Evolutionary conservation across 2,797 vertebrate species (phyloP).

Genomic region (Coregonus suidteri): DNA sequence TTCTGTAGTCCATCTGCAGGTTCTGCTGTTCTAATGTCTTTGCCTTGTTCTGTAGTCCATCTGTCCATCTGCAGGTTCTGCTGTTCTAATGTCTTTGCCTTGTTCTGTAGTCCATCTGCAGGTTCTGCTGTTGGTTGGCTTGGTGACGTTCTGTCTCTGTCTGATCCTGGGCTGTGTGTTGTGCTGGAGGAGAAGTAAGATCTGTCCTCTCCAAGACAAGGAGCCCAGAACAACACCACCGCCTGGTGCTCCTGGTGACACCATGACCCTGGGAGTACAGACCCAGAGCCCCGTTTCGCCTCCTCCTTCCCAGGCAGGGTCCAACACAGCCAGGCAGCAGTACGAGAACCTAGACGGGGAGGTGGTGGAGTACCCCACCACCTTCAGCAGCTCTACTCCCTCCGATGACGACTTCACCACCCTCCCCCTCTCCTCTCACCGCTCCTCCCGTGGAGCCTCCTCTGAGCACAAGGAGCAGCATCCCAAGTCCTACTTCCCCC

Average conservation of each 20-base stretch:
- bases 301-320: slow-evolving; percentile 4
- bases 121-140: slow-evolving; percentile 75
- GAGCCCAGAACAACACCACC: slow-evolving; percentile 30
- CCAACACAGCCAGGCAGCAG: slow-evolving; percentile 49
- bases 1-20: too few relatives aligned
- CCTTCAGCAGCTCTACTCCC: slow-evolving; percentile 55
- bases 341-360: slow-evolving; percentile 67
- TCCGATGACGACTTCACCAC: slow-evolving; percentile 51
- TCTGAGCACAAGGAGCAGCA: slow-evolving; percentile 53
- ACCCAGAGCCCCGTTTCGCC: slow-evolving; percentile 16
- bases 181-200: slow-evolving; percentile 68
- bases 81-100: slow-evolving; percentile 14
- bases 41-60: too few relatives aligned
- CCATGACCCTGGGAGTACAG: slow-evolving; percentile 25
- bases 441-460: slow-evolving; percentile 2
- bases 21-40: too few relatives aligned
- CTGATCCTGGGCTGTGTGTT: slow-evolving; percentile 78
- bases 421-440: slow-evolving; percentile 23
- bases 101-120: slow-evolving; percentile 77
- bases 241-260: slow-evolving; percentile 26
- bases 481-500: slow-evolving; percentile 58
- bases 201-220: slow-evolving; percentile 45
- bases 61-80: too few relatives aligned
- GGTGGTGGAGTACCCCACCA: slow-evolving; percentile 60
- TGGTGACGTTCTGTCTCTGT: slow-evolving; percentile 75